These are phyloP conservation scores for Acromyrmex charruanus DNA, from an alignment of 1,140 invertebrate species.

Conservation along the genomic window DNA sequence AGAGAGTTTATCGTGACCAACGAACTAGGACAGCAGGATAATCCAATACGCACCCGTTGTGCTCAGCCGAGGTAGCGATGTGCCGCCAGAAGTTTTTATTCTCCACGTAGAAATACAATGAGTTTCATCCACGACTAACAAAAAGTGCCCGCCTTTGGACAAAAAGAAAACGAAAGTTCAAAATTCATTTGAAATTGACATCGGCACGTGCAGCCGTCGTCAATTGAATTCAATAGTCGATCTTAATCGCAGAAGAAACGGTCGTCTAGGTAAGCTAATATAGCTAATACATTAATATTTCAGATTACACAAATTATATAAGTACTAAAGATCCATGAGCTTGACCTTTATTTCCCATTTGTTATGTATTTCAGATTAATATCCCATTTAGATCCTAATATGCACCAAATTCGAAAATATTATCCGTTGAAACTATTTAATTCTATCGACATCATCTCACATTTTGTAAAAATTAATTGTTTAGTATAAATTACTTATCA, in stretches of 20 bases:
- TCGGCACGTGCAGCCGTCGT: neutral
- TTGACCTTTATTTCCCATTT: too few species aligned
- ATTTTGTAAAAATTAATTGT: too few species aligned
- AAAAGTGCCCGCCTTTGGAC: neutral
- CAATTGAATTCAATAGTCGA: neutral
- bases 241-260: neutral
- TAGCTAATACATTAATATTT: neutral
- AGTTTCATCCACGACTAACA: neutral
- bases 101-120: constrained; percentile 9
- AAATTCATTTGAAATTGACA: constrained; percentile 40
- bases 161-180: neutral
- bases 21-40: constrained; percentile 55
- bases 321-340: too few species aligned
- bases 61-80: neutral
- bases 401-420: too few species aligned
- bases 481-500: too few species aligned
- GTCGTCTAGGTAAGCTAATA: neutral
- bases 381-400: too few species aligned
- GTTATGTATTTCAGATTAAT: neutral
- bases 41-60: constrained; percentile 50
- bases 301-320: too few species aligned
- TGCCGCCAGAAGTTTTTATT: constrained; percentile 12
- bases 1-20: neutral
- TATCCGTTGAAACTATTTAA: too few species aligned
- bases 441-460: too few species aligned